phyloP scores from a whole-genome alignment of 2,113 vertebrate species.

The Lepisosteus oculatus region DNA sequence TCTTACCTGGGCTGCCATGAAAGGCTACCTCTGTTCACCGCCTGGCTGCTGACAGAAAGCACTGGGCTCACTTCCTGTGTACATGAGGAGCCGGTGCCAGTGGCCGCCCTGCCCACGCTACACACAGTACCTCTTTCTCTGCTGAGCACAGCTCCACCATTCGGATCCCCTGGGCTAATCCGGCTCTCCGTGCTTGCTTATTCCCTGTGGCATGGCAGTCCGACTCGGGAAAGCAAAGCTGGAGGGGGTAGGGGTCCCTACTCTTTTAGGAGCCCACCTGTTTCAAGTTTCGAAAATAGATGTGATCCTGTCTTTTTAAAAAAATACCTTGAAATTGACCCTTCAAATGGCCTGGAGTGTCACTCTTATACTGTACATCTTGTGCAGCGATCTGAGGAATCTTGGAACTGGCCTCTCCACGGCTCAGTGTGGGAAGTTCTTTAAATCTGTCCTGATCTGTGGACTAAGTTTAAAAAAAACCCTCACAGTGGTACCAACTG shows the following conservation, averaged over 20 bases:
- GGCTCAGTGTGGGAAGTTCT: too few relatives aligned
- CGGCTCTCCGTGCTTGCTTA: background rate
- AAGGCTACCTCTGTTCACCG: slow-evolving; percentile 12
- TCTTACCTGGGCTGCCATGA: slow-evolving; percentile 12
- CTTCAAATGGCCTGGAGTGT: background rate
- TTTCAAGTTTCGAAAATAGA: background rate
- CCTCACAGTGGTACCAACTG: too few relatives aligned
- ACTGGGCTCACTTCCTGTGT: slow-evolving; percentile 5
- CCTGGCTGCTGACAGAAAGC: background rate
- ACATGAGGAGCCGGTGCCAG: background rate
- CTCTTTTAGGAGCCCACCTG: background rate
- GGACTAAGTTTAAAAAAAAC: too few relatives aligned
- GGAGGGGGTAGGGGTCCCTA: background rate
- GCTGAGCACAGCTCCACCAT: background rate
- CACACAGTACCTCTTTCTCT: slow-evolving; percentile 8
- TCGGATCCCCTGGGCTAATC: background rate
- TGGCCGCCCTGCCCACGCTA: background rate
- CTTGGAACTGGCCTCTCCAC: too few relatives aligned
- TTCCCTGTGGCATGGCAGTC: background rate
- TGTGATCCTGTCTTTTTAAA: background rate
- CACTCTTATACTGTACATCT: too few relatives aligned
- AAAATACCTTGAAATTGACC: background rate
- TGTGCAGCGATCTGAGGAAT: too few relatives aligned
- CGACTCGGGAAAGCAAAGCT: background rate
- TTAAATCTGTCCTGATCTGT: too few relatives aligned